These are phyloP conservation scores for Gasterosteus aculeatus DNA, from an alignment of 2,113 vertebrate species.

Conservation along the genomic window DNA sequence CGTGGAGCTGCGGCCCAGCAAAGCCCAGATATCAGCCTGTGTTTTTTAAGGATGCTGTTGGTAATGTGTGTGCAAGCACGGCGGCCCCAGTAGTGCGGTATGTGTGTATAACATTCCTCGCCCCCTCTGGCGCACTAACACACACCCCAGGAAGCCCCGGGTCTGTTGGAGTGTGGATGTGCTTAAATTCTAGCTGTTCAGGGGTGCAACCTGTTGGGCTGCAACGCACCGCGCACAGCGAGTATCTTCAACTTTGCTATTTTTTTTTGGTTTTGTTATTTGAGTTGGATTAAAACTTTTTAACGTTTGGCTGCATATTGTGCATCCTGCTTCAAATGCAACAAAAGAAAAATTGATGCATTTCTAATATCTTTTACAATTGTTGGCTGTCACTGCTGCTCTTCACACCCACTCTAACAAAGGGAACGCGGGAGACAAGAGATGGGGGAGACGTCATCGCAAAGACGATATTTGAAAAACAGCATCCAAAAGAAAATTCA, in stretches of 20 bases:
- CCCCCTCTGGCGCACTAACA: slow-evolving; percentile 27
- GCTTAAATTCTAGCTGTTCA: slow-evolving; percentile 18
- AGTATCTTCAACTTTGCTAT: slow-evolving; percentile 17
- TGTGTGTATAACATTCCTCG: slow-evolving; percentile 16
- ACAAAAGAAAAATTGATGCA: background rate
- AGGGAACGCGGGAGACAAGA: background rate
- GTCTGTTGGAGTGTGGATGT: slow-evolving; percentile 44
- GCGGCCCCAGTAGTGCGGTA: background rate
- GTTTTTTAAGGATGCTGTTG: slow-evolving; percentile 30
- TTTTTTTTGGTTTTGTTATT: background rate
- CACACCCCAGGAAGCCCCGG: slow-evolving; percentile 27
- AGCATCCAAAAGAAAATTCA: background rate
- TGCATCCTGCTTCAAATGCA: background rate
- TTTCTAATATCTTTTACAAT: background rate
- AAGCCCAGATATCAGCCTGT: slow-evolving; percentile 32
- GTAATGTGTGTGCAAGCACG: slow-evolving; percentile 36
- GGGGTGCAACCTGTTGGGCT: slow-evolving; percentile 30
- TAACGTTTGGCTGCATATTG: slow-evolving; percentile 16
- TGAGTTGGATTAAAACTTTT: slow-evolving; percentile 30
- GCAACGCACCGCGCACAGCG: background rate
- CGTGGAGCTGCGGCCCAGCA: slow-evolving; percentile 25
- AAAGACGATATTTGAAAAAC: background rate
- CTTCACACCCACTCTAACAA: background rate
- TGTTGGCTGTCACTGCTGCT: background rate
- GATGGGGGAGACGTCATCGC: background rate